Evolutionary conservation across 2,797 vertebrate species (phyloP), one percentile per base, ranked within the genome.

Genomic region (Falco biarmicus): DNA sequence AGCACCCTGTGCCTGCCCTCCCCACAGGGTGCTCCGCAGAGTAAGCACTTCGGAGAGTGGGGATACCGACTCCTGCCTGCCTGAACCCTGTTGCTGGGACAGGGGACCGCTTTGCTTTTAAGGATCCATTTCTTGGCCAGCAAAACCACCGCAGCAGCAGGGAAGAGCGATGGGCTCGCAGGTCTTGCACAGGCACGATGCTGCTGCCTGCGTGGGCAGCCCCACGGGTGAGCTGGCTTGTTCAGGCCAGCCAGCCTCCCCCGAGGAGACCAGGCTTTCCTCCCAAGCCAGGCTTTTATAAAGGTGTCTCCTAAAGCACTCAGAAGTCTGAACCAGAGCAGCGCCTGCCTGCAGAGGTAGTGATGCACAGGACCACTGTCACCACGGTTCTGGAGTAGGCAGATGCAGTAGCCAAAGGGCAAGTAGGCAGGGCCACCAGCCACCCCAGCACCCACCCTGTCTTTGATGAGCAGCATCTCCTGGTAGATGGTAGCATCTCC

Each of bases 121-220:
- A 14, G 28, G 59, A 74, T 11, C n/a, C n/a, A 12, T 19, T 69
- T 8, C 5, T 26, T 54, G n/a, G 29, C n/a, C 3, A 6, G 54
- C 24, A 19, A 37, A 61, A 8, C 11, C 39, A 11, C 17, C 3
- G 2, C 39, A 20, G 53, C n/a, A 16, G 51, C 6, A 29, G 34
- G n/a, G 6, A 47, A 14, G 41, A 47, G 51, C 15, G 3, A 5
- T 3, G 29, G 43, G 50, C 19, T 28, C 13, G 1, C 37, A 4
- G 21, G 26, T 16, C 32, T 25, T 0, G 29, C 56, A 10, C 10
- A 2, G 60, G 26, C 3, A 0, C 1, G 3, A 10, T 4, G 13
- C 47, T 53, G 80, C 56, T 54, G 39, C 56, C 56, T 7, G 31
- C 0, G 3, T 4, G 47, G 77, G 77, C 32, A 31, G 76, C 51